Evolutionary conservation across 2,797 vertebrate genomes (phyloP).

Genomic region (Ceryle rudis): DNA sequence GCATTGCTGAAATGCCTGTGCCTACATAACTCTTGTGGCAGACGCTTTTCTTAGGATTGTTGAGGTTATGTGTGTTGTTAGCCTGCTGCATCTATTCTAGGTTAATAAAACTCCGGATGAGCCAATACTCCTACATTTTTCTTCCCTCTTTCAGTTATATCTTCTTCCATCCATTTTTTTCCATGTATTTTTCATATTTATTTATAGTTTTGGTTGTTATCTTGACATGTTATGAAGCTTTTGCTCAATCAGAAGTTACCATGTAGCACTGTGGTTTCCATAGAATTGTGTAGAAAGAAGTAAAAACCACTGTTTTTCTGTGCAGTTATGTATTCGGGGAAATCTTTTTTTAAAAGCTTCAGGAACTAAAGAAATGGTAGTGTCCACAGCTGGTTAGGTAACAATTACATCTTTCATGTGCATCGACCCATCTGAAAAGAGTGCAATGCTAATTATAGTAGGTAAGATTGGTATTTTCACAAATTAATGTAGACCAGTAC

Average conservation of each 20-base stretch:
- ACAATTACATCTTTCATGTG: background rate
- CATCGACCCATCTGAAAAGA: background rate
- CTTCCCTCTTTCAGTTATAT: background rate
- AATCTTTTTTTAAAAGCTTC: background rate
- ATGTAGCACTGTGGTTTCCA: background rate
- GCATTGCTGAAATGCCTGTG: background rate
- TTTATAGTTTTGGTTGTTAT: constrained; percentile 9
- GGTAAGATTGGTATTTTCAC: background rate
- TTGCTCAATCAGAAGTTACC: background rate
- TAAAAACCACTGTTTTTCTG: background rate
- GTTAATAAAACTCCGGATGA: background rate
- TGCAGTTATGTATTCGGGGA: background rate
- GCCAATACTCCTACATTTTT: background rate
- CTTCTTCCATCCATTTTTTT: background rate
- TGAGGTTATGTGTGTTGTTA: background rate
- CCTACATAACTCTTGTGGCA: background rate
- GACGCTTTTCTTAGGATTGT: background rate
- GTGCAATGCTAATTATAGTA: background rate
- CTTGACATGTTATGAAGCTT: background rate
- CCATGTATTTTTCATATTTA: background rate
- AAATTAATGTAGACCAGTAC: background rate
- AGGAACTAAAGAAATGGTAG: background rate
- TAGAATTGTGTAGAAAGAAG: background rate
- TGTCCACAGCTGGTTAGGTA: background rate
- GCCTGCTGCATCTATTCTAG: background rate